phyloP scores from a whole-genome alignment of 2,797 vertebrate genomes.

The Ptychobarbus kaznakovi region DNA sequence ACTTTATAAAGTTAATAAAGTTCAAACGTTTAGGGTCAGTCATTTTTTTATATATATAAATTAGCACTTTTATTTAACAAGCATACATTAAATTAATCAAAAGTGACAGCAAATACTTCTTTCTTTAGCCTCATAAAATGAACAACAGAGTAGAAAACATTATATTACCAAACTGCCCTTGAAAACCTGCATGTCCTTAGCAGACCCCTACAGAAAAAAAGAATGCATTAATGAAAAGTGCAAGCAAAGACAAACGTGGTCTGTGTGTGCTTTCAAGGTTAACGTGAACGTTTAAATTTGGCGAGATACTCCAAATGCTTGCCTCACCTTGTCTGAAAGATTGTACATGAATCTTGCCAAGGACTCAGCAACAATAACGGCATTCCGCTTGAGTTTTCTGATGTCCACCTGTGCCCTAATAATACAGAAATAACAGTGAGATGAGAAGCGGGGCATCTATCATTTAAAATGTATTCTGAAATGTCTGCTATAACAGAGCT shows the following conservation, averaged over 20 bases:
- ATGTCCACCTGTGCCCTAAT: slow-evolving; percentile 79
- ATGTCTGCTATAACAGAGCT: background rate
- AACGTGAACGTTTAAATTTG: background rate
- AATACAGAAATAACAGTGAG: background rate
- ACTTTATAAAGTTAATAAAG: background rate
- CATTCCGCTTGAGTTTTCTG: slow-evolving; percentile 79
- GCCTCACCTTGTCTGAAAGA: slow-evolving; percentile 79
- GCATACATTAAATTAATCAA: background rate
- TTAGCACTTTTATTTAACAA: background rate
- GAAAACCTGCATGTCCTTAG: slow-evolving; percentile 80
- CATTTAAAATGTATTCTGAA: slow-evolving; percentile 7
- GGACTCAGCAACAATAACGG: slow-evolving; percentile 78
- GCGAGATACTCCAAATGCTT: background rate
- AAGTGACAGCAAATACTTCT: background rate
- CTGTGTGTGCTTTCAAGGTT: slow-evolving; percentile 17
- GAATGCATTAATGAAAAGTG: background rate
- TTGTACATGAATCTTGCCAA: slow-evolving; percentile 81
- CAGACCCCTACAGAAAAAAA: slow-evolving; percentile 72
- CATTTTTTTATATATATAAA: background rate
- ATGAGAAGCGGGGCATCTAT: background rate
- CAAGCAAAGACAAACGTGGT: background rate
- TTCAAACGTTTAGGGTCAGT: background rate
- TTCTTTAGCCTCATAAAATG: background rate
- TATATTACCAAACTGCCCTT: slow-evolving; percentile 76
- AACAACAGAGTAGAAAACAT: slow-evolving; percentile 35